These are phyloP conservation scores for Coregonus ussuriensis DNA, from an alignment of 2,797 vertebrate genomes.

Conservation along the genomic window DNA sequence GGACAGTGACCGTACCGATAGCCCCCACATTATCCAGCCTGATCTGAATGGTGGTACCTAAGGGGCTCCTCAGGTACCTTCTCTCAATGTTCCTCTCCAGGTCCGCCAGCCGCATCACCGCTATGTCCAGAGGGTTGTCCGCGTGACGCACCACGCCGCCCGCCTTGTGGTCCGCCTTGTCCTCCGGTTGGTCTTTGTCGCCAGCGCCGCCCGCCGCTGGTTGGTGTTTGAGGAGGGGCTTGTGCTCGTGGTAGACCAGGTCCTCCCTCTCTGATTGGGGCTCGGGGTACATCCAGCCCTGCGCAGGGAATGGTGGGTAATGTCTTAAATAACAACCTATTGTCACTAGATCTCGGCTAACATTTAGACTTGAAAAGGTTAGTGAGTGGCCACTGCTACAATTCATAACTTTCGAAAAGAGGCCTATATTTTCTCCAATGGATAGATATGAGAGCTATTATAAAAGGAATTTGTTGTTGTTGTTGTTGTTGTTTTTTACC, in stretches of 20 bases:
- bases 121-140: conserved; percentile 99
- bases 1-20: conserved; percentile 97
- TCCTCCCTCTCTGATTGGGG: conserved; percentile 97
- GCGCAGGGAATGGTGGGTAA: conserved; percentile 23
- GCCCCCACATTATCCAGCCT: conserved; percentile 99
- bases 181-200: conserved; percentile 82
- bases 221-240: conserved; percentile 76
- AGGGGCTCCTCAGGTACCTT: conserved; percentile 99
- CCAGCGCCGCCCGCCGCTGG: conserved; percentile 56
- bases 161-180: conserved; percentile 82
- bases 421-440: no score
- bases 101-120: conserved; percentile 98
- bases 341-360: no score
- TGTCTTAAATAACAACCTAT: neutral
- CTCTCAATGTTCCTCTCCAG: conserved; percentile 99
- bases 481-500: conserved; percentile 68
- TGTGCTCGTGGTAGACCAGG: conserved; percentile 98
- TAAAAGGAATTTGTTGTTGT: neutral
- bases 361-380: no score
- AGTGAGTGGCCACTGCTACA: no score
- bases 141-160: conserved; percentile 88
- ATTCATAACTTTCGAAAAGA: no score
- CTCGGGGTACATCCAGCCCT: conserved; percentile 97
- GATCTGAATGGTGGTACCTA: conserved; percentile 99
- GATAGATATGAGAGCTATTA: neutral